Evolutionary conservation across 1,140 invertebrate species (phyloP), one percentile per base, ranked within the genome.

Genomic region (Meloidogyne floridensis): DNA sequence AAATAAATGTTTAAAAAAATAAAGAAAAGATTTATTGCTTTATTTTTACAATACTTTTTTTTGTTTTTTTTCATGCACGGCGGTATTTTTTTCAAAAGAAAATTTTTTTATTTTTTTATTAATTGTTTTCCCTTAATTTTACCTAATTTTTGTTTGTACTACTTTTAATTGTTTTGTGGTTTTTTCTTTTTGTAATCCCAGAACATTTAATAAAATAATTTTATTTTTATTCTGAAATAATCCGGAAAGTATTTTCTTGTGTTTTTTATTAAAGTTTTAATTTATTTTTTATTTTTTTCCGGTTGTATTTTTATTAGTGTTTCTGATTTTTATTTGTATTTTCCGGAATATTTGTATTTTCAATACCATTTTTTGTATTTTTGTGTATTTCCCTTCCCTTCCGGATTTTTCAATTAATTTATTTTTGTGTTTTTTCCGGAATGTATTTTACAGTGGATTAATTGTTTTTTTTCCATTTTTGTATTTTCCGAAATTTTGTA

Each of bases 1-100:
- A 3, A 65, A 65, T 65, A 65, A 65, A 65, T 65, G n/a, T 18
- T 65, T 65, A 18, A 11, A 54, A 54, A 65, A 65, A 65, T 47
- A 59, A 59, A 59, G 4, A n/a, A 65, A 65, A 65, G 59, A 65
- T 65, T 65, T 65, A 65, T 65, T 65, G 59, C 59, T 65, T 65
- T 65, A 65, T 65, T 65, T 65, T 65, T 59, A 65, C 59, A 65
- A 54, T 0, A 15, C 7, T 65, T 65, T 65, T 65, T 65, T 65
- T n/a, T 65, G 15, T 65, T 65, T 11, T n/a, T 47, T 65, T n/a
- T n/a, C 5, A 59, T 59, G 56, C 13, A 4, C 15, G 11, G 15
- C 5, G 15, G 59, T 65, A 7, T n/a, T 65, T 65, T 47, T 6
- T 6, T 47, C 7, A 8, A 6, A 8, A 47, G 7, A 8, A 6